Conservation (phyloP, 2,797 vertebrate genomes). For the Anabas testudineus region DNA sequence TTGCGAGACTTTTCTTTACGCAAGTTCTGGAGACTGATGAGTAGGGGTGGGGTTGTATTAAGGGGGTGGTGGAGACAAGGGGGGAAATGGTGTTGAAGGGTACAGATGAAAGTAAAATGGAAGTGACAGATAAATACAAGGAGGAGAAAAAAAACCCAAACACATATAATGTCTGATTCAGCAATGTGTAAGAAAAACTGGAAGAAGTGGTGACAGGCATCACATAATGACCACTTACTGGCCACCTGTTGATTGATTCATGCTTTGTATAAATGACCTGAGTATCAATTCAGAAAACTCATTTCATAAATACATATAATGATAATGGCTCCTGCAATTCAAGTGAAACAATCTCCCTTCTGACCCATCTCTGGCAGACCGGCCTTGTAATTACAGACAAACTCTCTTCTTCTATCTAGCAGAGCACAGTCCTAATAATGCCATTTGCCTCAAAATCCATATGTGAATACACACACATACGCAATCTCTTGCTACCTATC, state of each 20-base stretch:
- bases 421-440: slow-evolving; percentile 74
- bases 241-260: slow-evolving; percentile 71
- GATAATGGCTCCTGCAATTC: slow-evolving; percentile 60
- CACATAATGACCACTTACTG: slow-evolving; percentile 50
- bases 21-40: slow-evolving; percentile 88
- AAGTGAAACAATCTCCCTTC: slow-evolving; percentile 76
- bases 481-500: slow-evolving; percentile 54
- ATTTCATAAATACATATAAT: slow-evolving; percentile 71
- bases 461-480: slow-evolving; percentile 57
- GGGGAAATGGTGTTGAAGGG: background rate
- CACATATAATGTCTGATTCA: slow-evolving; percentile 26
- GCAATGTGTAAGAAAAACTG: slow-evolving; percentile 1
- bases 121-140: slow-evolving; percentile 14
- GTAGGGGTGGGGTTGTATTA: background rate
- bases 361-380: slow-evolving; percentile 65
- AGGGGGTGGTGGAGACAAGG: background rate
- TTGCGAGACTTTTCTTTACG: slow-evolving; percentile 94
- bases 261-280: slow-evolving; percentile 53
- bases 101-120: background rate
- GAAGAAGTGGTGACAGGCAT: slow-evolving; percentile 18
- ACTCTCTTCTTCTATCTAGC: slow-evolving; percentile 70
- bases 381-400: slow-evolving; percentile 78
- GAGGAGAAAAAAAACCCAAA: slow-evolving; percentile 17
- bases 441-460: slow-evolving; percentile 80
- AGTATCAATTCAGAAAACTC: slow-evolving; percentile 64